Conservation (phyloP, 2,113 vertebrate species). For the Odontesthes bonariensis region DNA sequence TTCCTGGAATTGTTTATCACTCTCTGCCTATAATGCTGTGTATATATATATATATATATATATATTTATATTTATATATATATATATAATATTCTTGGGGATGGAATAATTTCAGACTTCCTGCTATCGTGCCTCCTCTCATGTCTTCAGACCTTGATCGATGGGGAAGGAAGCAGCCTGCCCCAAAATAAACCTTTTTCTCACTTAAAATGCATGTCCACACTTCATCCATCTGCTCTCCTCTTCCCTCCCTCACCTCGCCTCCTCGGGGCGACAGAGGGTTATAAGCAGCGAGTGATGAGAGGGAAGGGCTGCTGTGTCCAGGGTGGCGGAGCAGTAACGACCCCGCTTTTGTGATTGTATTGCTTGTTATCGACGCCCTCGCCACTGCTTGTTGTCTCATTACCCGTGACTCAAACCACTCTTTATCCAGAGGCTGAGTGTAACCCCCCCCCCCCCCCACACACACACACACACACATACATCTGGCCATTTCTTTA, state of each 20-base stretch:
- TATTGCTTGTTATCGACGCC: conserved; percentile 81
- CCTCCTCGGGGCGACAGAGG: conserved; percentile 48
- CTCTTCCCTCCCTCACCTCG: conserved; percentile 38
- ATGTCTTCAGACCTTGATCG: conserved; percentile 65
- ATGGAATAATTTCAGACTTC: conserved; percentile 48
- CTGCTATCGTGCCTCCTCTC: conserved; percentile 50
- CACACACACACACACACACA: not conserved
- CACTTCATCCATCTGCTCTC: conserved; percentile 67
- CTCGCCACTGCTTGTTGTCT: conserved; percentile 82
- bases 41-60: too few relatives aligned
- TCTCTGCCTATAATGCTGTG: not conserved
- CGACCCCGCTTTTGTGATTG: conserved; percentile 76
- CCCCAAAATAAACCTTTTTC: conserved; percentile 61
- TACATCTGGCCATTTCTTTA: conserved; percentile 66
- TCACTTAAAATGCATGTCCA: conserved; percentile 71
- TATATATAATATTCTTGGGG: conserved; percentile 32
- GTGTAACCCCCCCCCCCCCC: conserved; percentile 63
- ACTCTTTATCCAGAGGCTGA: conserved; percentile 71
- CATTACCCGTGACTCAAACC: conserved; percentile 85
- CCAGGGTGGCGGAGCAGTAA: conserved; percentile 59
- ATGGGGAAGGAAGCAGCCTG: conserved; percentile 59
- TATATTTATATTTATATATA: too few relatives aligned
- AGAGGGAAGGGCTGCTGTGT: conserved; percentile 57
- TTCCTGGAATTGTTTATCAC: conserved; percentile 28
- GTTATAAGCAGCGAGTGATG: conserved; percentile 70